These are phyloP conservation scores for Malurus elegans DNA, from an alignment of 2,113 vertebrate genomes.

Conservation along the genomic window DNA sequence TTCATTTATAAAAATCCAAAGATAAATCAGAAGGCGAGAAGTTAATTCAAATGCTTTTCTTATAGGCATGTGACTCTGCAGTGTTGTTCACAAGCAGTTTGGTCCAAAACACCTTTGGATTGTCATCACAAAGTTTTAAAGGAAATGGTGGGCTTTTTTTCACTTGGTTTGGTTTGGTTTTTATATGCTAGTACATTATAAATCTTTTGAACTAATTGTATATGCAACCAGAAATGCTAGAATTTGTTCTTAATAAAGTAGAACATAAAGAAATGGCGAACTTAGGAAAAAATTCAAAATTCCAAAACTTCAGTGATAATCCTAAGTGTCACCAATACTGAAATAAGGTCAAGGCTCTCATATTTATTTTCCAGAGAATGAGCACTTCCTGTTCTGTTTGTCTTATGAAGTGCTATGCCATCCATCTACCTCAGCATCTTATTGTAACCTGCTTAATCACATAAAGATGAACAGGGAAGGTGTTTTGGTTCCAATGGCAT, in stretches of 20 bases:
- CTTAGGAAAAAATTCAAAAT: neutral
- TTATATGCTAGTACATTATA: neutral
- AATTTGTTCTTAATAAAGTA: neutral
- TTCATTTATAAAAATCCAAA: neutral
- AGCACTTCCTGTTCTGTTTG: neutral
- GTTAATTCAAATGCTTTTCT: neutral
- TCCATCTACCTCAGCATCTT: neutral
- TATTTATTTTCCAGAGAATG: neutral
- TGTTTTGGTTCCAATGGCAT: neutral
- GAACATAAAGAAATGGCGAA: neutral
- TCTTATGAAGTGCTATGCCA: neutral
- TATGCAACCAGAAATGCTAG: neutral
- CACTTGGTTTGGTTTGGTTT: neutral
- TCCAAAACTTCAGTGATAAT: neutral
- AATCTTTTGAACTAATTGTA: neutral
- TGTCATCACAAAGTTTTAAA: neutral
- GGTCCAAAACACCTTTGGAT: neutral
- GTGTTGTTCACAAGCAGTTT: neutral
- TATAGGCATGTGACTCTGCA: neutral
- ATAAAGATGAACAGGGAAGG: neutral
- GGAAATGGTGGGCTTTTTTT: neutral
- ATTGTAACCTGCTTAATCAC: neutral
- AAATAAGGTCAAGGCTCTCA: neutral
- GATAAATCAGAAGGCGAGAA: neutral
- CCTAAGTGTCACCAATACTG: neutral